Percentiles rank a stretch among this genome's conserved stretches.
phyloP scores from a whole-genome alignment of 2,113 vertebrate species.

The Larimichthys polyactis region DNA sequence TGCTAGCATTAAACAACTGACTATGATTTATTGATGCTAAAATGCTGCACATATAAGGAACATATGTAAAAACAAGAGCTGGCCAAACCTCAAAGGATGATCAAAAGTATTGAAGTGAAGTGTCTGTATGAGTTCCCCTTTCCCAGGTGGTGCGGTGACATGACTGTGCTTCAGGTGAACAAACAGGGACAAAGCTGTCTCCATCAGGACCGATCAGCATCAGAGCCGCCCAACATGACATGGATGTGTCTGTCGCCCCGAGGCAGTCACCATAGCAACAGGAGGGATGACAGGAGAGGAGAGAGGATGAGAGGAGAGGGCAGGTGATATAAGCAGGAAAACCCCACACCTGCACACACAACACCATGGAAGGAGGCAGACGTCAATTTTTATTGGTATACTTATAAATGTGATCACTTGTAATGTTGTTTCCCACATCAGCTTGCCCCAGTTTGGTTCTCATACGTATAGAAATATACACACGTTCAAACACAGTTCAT shows the following conservation, averaged over 20 bases:
- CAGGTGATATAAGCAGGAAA: conserved; percentile 27
- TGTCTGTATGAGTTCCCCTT: conserved; percentile 7
- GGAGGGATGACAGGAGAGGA: conserved; percentile 52
- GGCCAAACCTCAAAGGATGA: background rate
- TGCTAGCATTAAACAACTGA: background rate
- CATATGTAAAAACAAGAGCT: background rate
- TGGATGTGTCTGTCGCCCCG: conserved; percentile 64
- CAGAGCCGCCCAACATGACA: conserved; percentile 62
- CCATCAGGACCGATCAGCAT: conserved; percentile 73
- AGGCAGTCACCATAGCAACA: conserved; percentile 63
- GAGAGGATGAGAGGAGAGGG: conserved; percentile 33
- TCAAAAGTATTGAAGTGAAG: background rate
- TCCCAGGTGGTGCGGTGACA: conserved; percentile 62
- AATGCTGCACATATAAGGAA: background rate
- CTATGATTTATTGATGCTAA: conserved; percentile 1
- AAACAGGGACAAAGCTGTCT: conserved; percentile 75
- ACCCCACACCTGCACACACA: conserved; percentile 31
- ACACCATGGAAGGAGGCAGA: background rate
- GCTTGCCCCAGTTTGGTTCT: background rate
- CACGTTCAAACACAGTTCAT: background rate
- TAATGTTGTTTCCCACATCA: too few species aligned
- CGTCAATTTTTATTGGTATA: background rate
- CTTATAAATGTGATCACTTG: background rate
- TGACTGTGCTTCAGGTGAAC: conserved; percentile 68
- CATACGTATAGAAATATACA: background rate